Conservation (phyloP, 2,113 vertebrate genomes). For the Podarcis raffonei region DNA sequence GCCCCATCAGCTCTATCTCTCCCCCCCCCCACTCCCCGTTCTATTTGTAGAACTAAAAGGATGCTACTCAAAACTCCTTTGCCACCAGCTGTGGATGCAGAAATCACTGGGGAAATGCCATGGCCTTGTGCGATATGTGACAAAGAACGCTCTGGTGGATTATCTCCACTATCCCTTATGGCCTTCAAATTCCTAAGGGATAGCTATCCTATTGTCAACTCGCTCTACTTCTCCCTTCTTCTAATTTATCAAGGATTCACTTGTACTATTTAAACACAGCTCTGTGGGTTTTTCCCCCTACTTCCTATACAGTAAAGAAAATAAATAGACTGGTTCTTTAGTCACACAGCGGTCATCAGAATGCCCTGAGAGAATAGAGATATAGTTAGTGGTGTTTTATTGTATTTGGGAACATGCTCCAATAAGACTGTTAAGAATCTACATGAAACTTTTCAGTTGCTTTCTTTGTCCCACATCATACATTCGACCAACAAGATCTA, state of each 20-base stretch:
- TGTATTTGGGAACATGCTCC: background rate
- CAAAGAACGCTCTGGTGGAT: conserved; percentile 33
- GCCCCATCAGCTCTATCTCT: conserved; percentile 59
- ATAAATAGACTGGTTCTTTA: background rate
- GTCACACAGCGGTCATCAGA: background rate
- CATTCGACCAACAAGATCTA: background rate
- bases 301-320: background rate
- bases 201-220: background rate
- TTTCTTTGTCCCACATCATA: background rate
- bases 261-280: background rate
- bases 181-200: conserved; percentile 8
- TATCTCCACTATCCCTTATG: conserved; percentile 23
- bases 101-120: conserved; percentile 25
- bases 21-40: background rate
- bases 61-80: conserved; percentile 31
- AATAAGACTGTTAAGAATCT: too few species aligned
- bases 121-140: conserved; percentile 18
- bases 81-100: conserved; percentile 53
- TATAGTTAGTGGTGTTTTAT: too few species aligned
- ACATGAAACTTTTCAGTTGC: background rate
- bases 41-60: conserved; percentile 73
- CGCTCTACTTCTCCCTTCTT: background rate
- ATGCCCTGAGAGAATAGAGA: background rate
- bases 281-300: background rate
- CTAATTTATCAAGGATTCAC: background rate